Evolutionary conservation across 2,888 invertebrate genomes (phyloP), one percentile per base, ranked within the genome.

Genomic region (Nematopogon swammerdamellus): DNA sequence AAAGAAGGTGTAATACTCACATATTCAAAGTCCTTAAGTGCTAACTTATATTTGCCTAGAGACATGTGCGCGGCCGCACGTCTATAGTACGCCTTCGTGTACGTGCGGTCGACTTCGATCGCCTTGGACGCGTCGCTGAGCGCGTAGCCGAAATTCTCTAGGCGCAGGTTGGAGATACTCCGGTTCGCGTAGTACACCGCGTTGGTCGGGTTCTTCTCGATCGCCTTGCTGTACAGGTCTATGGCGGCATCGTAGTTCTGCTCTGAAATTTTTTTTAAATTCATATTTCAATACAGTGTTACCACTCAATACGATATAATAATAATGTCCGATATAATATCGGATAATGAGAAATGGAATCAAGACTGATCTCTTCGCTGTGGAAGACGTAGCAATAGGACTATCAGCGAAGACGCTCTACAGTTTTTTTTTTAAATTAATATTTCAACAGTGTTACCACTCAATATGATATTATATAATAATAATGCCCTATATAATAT

Each of bases 41-140:
- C 99, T 74, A 91, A 83, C 80, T 97, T 97, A 72, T 95, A 97
- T 81, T 97, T 97, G 58, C 98, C 97, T 64, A 98, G 75, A 19
- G 97, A 94, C 97, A 99, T 98, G 63, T 96, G 87, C 29, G 99
- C 91, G 2, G 95, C 95, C 1, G 98, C 99, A 63, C 98, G 83
- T 61, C 99, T 85, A 70, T 98, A 99, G 68, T 96, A 99, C 1
- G 96, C 98, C 81, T 99, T 98, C 19, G 96, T 83, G 68, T 97
- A 99, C 19, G 83, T 82, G 60, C 86, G 88, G 71, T 99, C 97
- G 55, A 95, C 69, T 68, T 92, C 91, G 51, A 99, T 91, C 1
- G 98, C 89, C 65, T 89, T 89, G 1, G 93, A 86, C 1, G 98
- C 98, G 82, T 99, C 99, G 43, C 76, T 82, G 50, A 98, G 72